Evolutionary conservation across 2,888 invertebrate genomes (phyloP).

Genomic region (Automeris io): DNA sequence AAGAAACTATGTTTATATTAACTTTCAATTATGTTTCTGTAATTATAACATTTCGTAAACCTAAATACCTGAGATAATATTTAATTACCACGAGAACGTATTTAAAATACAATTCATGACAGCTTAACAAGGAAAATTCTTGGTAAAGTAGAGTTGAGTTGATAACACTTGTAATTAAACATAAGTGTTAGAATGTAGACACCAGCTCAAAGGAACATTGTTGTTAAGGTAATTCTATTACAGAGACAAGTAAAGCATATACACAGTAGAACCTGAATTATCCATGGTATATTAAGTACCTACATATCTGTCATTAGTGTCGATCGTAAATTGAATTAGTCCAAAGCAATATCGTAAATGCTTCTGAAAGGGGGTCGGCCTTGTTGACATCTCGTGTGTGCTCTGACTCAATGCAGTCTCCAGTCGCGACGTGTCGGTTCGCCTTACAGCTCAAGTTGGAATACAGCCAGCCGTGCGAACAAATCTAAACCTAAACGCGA

Average conservation of each 20-base stretch:
- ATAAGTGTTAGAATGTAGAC: too few relatives aligned
- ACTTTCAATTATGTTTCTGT: too few relatives aligned
- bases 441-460: conserved; percentile 28
- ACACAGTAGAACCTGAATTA: conserved; percentile 12
- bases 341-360: conserved; percentile 59
- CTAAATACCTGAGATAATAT: too few relatives aligned
- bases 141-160: too few relatives aligned
- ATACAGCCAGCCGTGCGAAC: conserved; percentile 20
- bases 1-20: too few relatives aligned
- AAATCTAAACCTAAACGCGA: conserved; percentile 38
- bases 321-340: conserved; percentile 55
- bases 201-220: background rate
- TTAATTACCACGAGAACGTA: too few relatives aligned
- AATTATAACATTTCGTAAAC: too few relatives aligned
- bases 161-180: too few relatives aligned
- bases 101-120: too few relatives aligned
- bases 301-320: conserved; percentile 28
- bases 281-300: conserved; percentile 16
- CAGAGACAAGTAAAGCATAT: background rate
- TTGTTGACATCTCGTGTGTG: conserved; percentile 54
- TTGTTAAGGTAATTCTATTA: background rate
- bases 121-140: too few relatives aligned
- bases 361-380: conserved; percentile 45
- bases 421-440: conserved; percentile 23
- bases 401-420: conserved; percentile 66